Base-by-base conservation (phyloP, 1,140 invertebrate species). In the Sipha flava region DNA sequence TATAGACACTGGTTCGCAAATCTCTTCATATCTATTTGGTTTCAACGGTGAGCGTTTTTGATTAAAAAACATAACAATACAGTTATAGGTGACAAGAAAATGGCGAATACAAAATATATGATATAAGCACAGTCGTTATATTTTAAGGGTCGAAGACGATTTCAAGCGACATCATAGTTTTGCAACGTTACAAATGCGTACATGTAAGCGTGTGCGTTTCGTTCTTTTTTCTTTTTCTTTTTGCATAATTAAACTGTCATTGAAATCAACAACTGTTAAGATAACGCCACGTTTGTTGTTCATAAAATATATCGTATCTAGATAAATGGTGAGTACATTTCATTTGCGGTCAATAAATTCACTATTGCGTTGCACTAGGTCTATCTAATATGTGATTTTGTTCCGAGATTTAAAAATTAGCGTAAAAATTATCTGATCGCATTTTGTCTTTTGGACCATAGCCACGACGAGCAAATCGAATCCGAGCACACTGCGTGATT, bases 51-150 rank as follows among this genome's bases (percentile, higher is more conserved):
- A 23, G 43, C 12, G 68, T 47, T 57, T 45, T 26, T 72, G 68
- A 72, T 72, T 72, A 72, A 72, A 72, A 72, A n/a, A 18, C 68
- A 72, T 72, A 49, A 72, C 40, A 47, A n/a, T 47, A 21, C 62
- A 14, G n/a, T 40, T 66, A 26, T 23, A 43, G 64, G 21, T 66
- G 64, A 66, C 37, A 26, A 0, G 12, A 23, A 40, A 40, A 43
- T 21, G 37, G 12, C n/a, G 40, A 66, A 40, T 66, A 66, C n/a
- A 9, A 62, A 43, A 43, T 1, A 9, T 43, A 43, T 12, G 1
- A 43, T 1, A 9, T 43, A 43, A 43, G 1, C 40, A 43, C 14
- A 12, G 9, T 10, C 9, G 40, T 43, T 43, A 12, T 43, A 43
- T 43, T 6, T 43, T 43, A 43, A 12, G 9, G 14, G 40, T 10